A percentile compares a stretch with the other conserved stretches of the same genome.
phyloP scores from a whole-genome alignment of 2,888 invertebrate genomes.

The Pammene aurita region DNA sequence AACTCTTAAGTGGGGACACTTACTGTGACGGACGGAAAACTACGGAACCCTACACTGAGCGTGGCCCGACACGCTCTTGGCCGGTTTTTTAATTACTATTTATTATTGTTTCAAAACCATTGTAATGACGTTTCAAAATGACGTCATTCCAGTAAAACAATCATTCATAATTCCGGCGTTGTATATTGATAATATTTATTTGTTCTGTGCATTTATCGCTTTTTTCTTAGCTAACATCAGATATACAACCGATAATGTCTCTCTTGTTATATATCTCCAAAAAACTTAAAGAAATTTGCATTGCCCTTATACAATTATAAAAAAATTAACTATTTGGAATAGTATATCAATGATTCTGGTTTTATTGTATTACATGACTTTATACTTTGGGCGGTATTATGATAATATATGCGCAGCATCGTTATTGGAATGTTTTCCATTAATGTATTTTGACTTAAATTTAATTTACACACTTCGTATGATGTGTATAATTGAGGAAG shows the following conservation, averaged over 20 bases:
- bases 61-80: too few species aligned
- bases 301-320: neutral
- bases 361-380: neutral
- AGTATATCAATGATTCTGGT: neutral
- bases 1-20: too few species aligned
- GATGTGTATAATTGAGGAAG: conserved; percentile 15
- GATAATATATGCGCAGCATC: neutral
- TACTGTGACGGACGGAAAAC: too few species aligned
- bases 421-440: neutral
- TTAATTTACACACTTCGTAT: conserved; percentile 3
- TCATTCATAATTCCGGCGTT: neutral
- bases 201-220: neutral
- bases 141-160: neutral
- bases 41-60: too few species aligned
- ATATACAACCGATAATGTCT: neutral
- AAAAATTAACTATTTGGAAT: conserved; percentile 11
- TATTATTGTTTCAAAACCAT: neutral
- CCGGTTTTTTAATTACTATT: neutral
- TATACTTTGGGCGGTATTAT: neutral
- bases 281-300: conserved; percentile 6
- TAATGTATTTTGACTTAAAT: conserved; percentile 10
- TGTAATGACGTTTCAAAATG: neutral
- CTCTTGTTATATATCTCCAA: conserved; percentile 18
- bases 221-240: neutral
- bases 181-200: conserved; percentile 12